phyloP scores from a whole-genome alignment of 2,888 invertebrate species.

The Drepanosiphum platanoidis region DNA sequence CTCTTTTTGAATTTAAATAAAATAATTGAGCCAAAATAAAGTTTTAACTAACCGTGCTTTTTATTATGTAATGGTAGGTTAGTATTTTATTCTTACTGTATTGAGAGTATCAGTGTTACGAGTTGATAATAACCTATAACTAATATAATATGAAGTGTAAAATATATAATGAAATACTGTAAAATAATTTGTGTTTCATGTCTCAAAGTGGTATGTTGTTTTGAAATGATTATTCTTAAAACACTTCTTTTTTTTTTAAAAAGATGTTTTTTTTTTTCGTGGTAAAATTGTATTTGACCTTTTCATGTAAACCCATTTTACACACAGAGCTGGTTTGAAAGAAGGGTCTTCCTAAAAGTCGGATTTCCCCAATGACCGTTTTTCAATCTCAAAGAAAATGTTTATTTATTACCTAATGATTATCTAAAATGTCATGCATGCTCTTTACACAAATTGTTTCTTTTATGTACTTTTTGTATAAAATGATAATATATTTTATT shows the following conservation, averaged over 20 bases:
- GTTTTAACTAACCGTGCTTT: no score
- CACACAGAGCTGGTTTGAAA: not conserved
- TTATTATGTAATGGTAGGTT: no score
- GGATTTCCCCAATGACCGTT: not conserved
- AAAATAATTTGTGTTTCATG: not conserved
- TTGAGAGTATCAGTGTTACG: no score
- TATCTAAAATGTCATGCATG: not conserved
- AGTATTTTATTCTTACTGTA: no score
- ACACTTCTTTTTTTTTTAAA: not conserved
- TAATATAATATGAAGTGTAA: no score
- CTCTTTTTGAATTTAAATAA: no score
- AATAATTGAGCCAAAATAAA: no score
- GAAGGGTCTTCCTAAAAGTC: conserved; percentile 5
- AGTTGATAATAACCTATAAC: no score
- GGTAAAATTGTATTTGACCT: not conserved
- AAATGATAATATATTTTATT: not conserved
- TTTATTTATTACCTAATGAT: not conserved
- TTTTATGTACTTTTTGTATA: not conserved
- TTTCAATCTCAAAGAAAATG: not conserved
- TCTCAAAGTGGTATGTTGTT: not conserved
- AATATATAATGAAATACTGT: no score
- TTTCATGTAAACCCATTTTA: not conserved
- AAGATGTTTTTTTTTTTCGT: not conserved
- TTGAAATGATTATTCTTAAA: not conserved
- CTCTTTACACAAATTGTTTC: not conserved